These are phyloP conservation scores for Ivindomyrus marchei DNA, from an alignment of 2,113 vertebrate genomes.

Conservation along the genomic window DNA sequence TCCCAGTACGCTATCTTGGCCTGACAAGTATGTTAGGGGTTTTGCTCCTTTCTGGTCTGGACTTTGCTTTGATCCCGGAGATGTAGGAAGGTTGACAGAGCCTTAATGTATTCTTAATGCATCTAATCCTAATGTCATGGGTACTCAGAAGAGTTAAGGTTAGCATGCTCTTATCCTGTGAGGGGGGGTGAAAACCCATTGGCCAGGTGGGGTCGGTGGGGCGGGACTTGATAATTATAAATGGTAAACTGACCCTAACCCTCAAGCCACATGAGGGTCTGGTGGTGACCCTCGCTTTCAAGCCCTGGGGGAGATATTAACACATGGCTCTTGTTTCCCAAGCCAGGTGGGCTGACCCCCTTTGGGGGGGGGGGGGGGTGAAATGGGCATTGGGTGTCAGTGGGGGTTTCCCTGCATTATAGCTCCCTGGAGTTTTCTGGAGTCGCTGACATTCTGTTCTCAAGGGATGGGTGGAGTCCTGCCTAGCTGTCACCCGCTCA, in stretches of 20 bases:
- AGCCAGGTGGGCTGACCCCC: not conserved
- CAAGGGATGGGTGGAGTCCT: not conserved
- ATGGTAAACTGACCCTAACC: not conserved
- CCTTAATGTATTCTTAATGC: not conserved
- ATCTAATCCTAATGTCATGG: too few species aligned
- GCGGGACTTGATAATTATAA: not conserved
- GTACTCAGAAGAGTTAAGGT: too few species aligned
- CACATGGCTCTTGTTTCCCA: constrained; percentile 1
- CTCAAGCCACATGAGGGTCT: not conserved
- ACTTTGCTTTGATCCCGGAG: not conserved
- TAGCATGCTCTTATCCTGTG: not conserved
- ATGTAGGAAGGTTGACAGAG: not conserved
- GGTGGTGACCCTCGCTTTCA: not conserved
- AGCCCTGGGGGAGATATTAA: not conserved
- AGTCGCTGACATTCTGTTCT: not conserved
- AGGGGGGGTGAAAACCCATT: not conserved
- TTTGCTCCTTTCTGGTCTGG: not conserved
- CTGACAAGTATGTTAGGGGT: not conserved
- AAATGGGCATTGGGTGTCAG: not conserved
- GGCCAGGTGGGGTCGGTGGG: not conserved
- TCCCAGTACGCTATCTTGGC: not conserved
- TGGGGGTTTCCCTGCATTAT: not conserved
- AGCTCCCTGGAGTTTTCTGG: not conserved
- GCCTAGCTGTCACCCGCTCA: not conserved
- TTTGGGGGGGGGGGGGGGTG: not conserved